These are phyloP conservation scores for Bombus picipes DNA, from an alignment of 1,140 invertebrate genomes.

Conservation along the genomic window DNA sequence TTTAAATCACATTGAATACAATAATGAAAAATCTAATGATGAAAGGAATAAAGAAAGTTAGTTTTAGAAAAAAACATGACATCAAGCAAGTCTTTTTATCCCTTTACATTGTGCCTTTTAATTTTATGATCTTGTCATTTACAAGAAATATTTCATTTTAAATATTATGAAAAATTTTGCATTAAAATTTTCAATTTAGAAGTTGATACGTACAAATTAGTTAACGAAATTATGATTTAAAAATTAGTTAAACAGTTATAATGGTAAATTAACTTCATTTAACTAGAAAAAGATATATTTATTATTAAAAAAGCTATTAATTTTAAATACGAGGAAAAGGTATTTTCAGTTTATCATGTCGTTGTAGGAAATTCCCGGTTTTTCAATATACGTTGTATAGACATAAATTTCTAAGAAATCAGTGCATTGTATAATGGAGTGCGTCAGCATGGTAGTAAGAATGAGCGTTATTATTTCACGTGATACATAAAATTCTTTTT, in stretches of 20 bases:
- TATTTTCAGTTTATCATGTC: background rate
- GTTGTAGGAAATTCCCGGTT: background rate
- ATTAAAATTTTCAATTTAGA: no score
- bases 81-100: constrained; percentile 16
- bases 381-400: background rate
- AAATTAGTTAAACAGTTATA: no score
- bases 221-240: no score
- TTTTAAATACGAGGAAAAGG: background rate
- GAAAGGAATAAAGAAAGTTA: constrained; percentile 66
- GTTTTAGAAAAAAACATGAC: constrained; percentile 58
- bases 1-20: constrained; percentile 62
- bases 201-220: no score
- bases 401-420: background rate
- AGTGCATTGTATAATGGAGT: background rate
- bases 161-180: no score
- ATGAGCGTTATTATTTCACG: background rate
- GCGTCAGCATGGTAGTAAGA: background rate
- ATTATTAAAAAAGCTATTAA: background rate
- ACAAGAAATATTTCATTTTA: background rate
- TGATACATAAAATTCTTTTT: background rate
- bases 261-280: background rate
- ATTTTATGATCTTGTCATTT: background rate
- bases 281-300: background rate
- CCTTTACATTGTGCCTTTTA: background rate
- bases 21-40: constrained; percentile 57